phyloP scores from a whole-genome alignment of 92 coral and sea anemone genomes.

The Muricea muricata region DNA sequence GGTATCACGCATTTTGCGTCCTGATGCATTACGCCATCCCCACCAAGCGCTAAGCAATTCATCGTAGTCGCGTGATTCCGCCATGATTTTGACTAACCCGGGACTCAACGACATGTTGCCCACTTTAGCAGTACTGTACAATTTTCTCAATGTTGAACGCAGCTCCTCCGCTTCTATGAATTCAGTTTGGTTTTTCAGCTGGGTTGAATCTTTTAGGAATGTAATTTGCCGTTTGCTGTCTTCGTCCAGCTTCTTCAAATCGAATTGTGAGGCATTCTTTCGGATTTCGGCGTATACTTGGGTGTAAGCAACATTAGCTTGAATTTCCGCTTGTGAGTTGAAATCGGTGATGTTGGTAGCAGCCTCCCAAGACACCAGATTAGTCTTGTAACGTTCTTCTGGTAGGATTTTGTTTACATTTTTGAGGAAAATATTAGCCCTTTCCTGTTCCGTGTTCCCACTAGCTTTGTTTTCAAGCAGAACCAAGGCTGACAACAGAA shows the following conservation, averaged over 20 bases:
- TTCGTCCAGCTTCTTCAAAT: conserved; percentile 56
- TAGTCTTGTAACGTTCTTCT: conserved; percentile 19
- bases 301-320: conserved; percentile 60
- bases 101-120: conserved; percentile 72
- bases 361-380: conserved; percentile 67
- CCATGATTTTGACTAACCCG: conserved; percentile 68
- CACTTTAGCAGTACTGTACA: conserved; percentile 77
- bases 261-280: conserved; percentile 72
- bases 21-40: conserved; percentile 85
- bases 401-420: conserved; percentile 56
- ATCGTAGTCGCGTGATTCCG: conserved; percentile 47
- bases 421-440: conserved; percentile 63
- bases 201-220: conserved; percentile 65
- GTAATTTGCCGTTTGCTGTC: conserved; percentile 79
- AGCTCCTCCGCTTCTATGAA: conserved; percentile 42
- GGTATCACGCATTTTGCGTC: conserved; percentile 73
- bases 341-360: conserved; percentile 75
- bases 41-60: conserved; percentile 75
- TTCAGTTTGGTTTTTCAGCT: conserved; percentile 64
- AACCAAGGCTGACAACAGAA: background rate
- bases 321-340: conserved; percentile 57
- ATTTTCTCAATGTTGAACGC: conserved; percentile 59
- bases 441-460: conserved; percentile 34
- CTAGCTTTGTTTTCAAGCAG: background rate
- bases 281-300: conserved; percentile 63